Base-by-base conservation (phyloP, 2,888 invertebrate genomes). In the Lysandra coridon region DNA sequence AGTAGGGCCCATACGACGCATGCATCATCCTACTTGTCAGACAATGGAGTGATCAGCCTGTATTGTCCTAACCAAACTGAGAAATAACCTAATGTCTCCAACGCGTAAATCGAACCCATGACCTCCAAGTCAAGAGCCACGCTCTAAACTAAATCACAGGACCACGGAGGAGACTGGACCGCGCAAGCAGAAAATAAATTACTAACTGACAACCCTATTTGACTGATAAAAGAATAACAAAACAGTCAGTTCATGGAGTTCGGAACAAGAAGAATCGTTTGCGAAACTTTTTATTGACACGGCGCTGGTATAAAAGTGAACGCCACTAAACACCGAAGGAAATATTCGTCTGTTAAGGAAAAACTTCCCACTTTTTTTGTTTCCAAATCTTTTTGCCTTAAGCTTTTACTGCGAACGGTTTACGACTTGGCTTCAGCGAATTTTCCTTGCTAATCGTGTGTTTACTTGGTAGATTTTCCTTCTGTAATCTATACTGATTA, bases 181-280 rank as follows among this genome's bases (percentile, higher is more conserved):
- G 10, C 10, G 49, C 49, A 49, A 49, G 73, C 17, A 73, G 40
- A 74, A 44, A 74, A 74, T 7, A n/a, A 53, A 75, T 49, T 53
- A 23, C 0, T 44, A 23, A 23, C 49, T 53, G 79, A 73, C 78
- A 57, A 37, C 60, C 78, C 62, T 75, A 80, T 78, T 79, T 75
- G 75, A 78, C 80, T 78, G 80, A 83, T 83, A 82, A 82, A 83
- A 82, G 81, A 81, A 80, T 80, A 82, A 82, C 81, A 81, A 83
- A 83, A 81, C 80, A 79, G 78, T 78, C 79, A 80, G 80, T 81
- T 82, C 80, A 79, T 81, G 77, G 80, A 80, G 81, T 81, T 78
- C 73, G 79, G 81, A 82, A 82, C 81, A 82, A 82, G 80, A 82
- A 82, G 81, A 80, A 81, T 81, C 81, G 82, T 83, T 83, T 79